phyloP scores from a whole-genome alignment of 2,113 vertebrate species.

The Rhegmatorhina hoffmannsi region DNA sequence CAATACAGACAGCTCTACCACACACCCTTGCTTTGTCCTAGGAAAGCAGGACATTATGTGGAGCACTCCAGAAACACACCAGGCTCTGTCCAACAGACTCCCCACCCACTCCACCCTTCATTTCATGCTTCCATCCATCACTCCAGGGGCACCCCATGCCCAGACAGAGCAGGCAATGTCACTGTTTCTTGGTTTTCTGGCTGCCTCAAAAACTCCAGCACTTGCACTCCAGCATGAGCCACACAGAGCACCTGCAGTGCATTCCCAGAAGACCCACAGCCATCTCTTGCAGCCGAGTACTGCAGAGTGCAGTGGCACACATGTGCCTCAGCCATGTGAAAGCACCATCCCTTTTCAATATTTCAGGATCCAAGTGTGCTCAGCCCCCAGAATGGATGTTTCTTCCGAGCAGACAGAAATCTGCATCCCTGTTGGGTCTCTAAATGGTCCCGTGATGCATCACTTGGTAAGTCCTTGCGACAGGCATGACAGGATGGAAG shows the following conservation, averaged over 20 bases:
- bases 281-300: neutral
- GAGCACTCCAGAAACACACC: neutral
- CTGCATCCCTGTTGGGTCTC: constrained; percentile 15
- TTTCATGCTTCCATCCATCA: neutral
- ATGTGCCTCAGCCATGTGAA: constrained; percentile 35
- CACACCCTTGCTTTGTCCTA: neutral
- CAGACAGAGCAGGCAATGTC: neutral
- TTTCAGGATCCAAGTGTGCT: constrained; percentile 38
- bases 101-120: neutral
- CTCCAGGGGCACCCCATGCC: neutral
- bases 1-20: neutral
- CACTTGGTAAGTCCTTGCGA: constrained; percentile 16
- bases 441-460: constrained; percentile 7
- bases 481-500: neutral
- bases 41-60: neutral
- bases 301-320: neutral
- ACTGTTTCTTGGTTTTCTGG: neutral
- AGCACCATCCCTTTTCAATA: constrained; percentile 52
- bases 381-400: constrained; percentile 34
- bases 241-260: fast-evolving
- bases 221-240: neutral
- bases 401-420: constrained; percentile 27
- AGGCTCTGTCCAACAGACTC: neutral
- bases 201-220: fast-evolving
- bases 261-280: neutral